These are phyloP conservation scores for Timema podura DNA, from an alignment of 2,888 invertebrate genomes.

Conservation along the genomic window DNA sequence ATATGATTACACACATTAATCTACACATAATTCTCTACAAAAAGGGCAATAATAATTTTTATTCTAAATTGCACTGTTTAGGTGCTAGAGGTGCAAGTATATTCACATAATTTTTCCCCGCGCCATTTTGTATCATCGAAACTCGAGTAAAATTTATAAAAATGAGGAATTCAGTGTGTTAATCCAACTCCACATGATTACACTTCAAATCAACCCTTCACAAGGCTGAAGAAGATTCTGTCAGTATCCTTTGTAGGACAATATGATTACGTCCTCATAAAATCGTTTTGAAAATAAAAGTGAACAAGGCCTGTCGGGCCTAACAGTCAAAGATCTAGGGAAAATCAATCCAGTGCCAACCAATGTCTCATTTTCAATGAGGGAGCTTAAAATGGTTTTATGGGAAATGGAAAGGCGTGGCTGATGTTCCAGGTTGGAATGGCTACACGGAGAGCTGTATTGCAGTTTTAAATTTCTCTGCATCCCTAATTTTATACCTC, in stretches of 20 bases:
- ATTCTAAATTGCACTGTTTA: not conserved
- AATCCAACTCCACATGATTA: too few relatives aligned
- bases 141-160: not conserved
- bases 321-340: too few relatives aligned
- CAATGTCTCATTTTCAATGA: too few relatives aligned
- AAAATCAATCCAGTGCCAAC: too few relatives aligned
- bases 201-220: too few relatives aligned
- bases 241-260: too few relatives aligned
- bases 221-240: too few relatives aligned
- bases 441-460: not conserved
- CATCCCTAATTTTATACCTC: not conserved
- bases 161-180: not conserved
- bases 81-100: not conserved
- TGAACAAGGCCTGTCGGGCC: too few relatives aligned
- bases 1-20: not conserved
- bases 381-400: too few relatives aligned
- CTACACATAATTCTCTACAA: not conserved
- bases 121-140: not conserved
- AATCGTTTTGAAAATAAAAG: too few relatives aligned
- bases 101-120: not conserved
- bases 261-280: too few relatives aligned
- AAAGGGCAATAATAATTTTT: not conserved
- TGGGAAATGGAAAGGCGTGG: too few relatives aligned
- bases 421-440: not conserved
- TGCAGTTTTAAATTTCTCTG: not conserved